Evolutionary conservation across 2,797 vertebrate genomes (phyloP).

Genomic region (Sebastes oblongus): DNA sequence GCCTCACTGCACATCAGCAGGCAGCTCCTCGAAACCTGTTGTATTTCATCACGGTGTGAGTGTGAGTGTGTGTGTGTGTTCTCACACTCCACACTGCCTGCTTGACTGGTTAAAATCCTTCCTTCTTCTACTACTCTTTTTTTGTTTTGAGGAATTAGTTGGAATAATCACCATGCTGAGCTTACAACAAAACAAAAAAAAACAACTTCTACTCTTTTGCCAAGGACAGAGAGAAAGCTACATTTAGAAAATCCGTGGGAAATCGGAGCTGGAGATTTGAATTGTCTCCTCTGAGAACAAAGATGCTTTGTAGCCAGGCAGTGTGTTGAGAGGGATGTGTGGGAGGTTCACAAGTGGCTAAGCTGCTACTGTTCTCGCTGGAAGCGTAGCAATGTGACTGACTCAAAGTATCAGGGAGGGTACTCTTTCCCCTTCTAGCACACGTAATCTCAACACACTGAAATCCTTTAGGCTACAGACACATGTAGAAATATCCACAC

Average conservation of each 20-base stretch:
- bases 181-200: conserved; percentile 11
- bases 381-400: conserved; percentile 54
- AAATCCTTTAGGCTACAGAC: conserved; percentile 37
- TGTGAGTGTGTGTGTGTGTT: conserved; percentile 12
- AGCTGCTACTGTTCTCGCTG: conserved; percentile 63
- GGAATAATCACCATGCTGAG: conserved; percentile 36
- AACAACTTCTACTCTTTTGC: background rate
- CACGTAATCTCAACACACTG: background rate
- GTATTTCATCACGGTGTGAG: background rate
- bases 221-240: conserved; percentile 32
- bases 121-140: background rate
- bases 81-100: conserved; percentile 1
- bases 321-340: conserved; percentile 56
- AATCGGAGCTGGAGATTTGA: conserved; percentile 65
- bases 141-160: conserved; percentile 27
- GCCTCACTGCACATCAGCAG: conserved; percentile 21
- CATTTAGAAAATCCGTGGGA: conserved; percentile 68
- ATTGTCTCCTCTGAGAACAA: conserved; percentile 74
- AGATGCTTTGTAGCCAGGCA: conserved; percentile 67
- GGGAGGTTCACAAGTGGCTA: conserved; percentile 73
- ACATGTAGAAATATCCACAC: conserved; percentile 23
- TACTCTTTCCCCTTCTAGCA: conserved; percentile 23
- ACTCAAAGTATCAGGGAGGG: conserved; percentile 54
- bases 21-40: conserved; percentile 13
- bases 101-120: conserved; percentile 35